These are phyloP conservation scores for Tetropium fuscum DNA, from an alignment of 2,888 invertebrate species.

Conservation along the genomic window DNA sequence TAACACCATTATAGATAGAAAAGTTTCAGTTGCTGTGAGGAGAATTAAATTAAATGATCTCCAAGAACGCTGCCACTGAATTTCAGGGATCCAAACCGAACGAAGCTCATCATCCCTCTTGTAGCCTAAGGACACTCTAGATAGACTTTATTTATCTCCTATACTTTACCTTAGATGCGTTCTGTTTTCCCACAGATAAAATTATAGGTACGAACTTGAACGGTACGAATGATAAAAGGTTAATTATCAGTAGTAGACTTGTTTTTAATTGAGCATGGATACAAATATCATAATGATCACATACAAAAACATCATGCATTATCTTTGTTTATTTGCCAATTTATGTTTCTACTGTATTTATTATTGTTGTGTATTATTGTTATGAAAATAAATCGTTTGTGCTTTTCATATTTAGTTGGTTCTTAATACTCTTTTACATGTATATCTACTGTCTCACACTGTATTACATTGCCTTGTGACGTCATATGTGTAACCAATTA, in stretches of 20 bases:
- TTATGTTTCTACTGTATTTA: too few relatives aligned
- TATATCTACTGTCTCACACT: too few relatives aligned
- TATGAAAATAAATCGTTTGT: too few relatives aligned
- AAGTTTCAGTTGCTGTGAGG: conserved; percentile 16
- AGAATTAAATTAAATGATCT: conserved; percentile 16
- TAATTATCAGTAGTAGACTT: conserved; percentile 1
- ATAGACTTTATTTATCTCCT: conserved; percentile 21
- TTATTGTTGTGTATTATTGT: too few relatives aligned
- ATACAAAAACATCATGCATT: too few relatives aligned
- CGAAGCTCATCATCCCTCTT: conserved; percentile 13
- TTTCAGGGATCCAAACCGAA: conserved; percentile 14
- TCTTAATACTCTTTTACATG: too few relatives aligned
- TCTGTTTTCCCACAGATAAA: conserved; percentile 11
- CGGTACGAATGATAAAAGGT: conserved; percentile 4
- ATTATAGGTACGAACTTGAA: conserved; percentile 8
- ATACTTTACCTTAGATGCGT: conserved; percentile 22
- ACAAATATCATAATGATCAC: too few relatives aligned
- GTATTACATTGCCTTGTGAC: too few relatives aligned
- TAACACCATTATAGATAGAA: conserved; percentile 7
- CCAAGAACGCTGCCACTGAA: conserved; percentile 24
- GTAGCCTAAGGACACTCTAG: conserved; percentile 16
- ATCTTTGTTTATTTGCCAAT: too few relatives aligned
- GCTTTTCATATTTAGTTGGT: too few relatives aligned
- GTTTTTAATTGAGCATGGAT: too few relatives aligned
- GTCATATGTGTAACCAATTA: too few relatives aligned